phyloP scores from a whole-genome alignment of 2,113 vertebrate species.

The Pomatostomus ruficeps region DNA sequence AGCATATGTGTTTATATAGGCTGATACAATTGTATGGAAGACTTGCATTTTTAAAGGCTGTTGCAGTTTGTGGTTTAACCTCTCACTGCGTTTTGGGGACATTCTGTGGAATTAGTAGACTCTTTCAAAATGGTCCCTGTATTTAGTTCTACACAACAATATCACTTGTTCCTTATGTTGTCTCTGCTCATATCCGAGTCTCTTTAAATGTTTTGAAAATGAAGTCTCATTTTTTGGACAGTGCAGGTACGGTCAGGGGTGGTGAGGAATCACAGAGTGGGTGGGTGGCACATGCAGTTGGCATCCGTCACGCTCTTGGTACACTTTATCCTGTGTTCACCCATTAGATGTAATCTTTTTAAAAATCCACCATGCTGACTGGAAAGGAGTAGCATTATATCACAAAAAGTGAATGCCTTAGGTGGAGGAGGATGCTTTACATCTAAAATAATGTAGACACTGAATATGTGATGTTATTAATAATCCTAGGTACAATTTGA shows the following conservation, averaged over 20 bases:
- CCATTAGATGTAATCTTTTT: background rate
- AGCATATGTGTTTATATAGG: background rate
- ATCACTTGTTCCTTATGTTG: background rate
- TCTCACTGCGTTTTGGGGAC: background rate
- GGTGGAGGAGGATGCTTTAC: background rate
- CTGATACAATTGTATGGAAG: background rate
- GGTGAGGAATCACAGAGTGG: background rate
- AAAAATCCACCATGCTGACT: background rate
- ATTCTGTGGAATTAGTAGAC: background rate
- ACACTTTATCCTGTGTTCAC: background rate
- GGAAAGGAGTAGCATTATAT: background rate
- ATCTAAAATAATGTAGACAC: background rate
- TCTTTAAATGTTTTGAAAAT: background rate
- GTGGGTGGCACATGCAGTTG: background rate
- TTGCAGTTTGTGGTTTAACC: background rate
- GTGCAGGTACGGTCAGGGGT: background rate
- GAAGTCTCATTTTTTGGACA: background rate
- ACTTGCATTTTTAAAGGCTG: background rate
- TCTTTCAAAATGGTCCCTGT: background rate
- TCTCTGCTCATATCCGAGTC: background rate
- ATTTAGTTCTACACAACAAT: background rate
- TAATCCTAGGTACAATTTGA: background rate
- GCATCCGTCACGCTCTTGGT: background rate
- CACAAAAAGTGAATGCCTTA: background rate
- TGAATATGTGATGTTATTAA: slow-evolving; percentile 12